Conservation (phyloP, 2,888 invertebrate genomes). For the Galeopsomyia nigrocyanea region DNA sequence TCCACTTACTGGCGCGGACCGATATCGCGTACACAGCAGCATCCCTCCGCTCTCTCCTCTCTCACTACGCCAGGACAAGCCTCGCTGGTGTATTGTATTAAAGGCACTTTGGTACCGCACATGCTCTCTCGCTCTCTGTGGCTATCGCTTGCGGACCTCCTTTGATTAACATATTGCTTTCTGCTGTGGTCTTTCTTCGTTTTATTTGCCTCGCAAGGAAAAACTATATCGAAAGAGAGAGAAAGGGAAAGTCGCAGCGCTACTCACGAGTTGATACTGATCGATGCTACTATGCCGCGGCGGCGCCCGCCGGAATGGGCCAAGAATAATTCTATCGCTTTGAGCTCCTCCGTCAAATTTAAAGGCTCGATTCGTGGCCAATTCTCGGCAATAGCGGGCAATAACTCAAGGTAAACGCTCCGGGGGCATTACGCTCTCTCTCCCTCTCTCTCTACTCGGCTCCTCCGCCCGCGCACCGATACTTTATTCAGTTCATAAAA, state of each 20-base stretch:
- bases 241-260: neutral
- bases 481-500: constrained; percentile 65
- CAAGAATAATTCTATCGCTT: constrained; percentile 28
- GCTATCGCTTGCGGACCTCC: constrained; percentile 53
- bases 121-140: constrained; percentile 49
- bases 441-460: neutral
- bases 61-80: constrained; percentile 26
- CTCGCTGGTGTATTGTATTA: constrained; percentile 40
- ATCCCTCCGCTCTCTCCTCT: too few relatives aligned
- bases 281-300: constrained; percentile 24
- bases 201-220: too few relatives aligned
- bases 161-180: constrained; percentile 60
- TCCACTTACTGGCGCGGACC: constrained; percentile 55
- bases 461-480: constrained; percentile 53
- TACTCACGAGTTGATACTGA: constrained; percentile 19
- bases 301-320: constrained; percentile 3
- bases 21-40: constrained; percentile 43
- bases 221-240: too few relatives aligned
- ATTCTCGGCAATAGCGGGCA: constrained; percentile 58
- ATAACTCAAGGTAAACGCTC: constrained; percentile 61
- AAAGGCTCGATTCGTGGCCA: constrained; percentile 58
- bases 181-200: neutral
- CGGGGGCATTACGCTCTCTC: constrained; percentile 54
- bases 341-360: constrained; percentile 38
- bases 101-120: constrained; percentile 34